These are phyloP conservation scores for Peromyscus leucopus DNA, from an alignment of 2,113 vertebrate species.

Conservation along the genomic window DNA sequence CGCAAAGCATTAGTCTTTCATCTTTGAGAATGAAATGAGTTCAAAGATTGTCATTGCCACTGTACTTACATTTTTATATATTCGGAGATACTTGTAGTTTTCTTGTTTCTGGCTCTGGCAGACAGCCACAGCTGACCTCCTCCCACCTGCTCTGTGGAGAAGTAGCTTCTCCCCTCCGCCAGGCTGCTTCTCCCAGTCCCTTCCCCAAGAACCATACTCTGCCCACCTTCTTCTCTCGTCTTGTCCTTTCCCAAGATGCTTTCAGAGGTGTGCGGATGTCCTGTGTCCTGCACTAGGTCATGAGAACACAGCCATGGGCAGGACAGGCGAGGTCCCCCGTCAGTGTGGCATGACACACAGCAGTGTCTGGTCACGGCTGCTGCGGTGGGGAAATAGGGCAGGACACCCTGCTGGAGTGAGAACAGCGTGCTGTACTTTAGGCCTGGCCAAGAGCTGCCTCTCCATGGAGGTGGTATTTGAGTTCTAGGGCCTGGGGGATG, in stretches of 20 bases:
- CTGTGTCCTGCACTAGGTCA: neutral
- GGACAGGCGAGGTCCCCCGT: neutral
- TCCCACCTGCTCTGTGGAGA: neutral
- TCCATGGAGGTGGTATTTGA: neutral
- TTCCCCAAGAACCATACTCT: neutral
- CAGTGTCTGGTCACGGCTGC: too few species aligned
- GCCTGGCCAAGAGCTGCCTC: neutral
- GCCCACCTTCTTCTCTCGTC: neutral
- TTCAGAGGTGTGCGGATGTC: neutral
- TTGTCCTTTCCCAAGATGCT: neutral
- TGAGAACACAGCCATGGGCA: neutral
- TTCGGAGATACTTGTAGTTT: neutral
- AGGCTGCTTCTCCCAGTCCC: neutral
- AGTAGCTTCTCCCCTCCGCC: neutral
- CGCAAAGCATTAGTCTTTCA: neutral
- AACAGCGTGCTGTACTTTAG: neutral
- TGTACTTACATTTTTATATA: too few species aligned
- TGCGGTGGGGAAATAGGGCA: neutral
- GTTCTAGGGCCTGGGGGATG: neutral
- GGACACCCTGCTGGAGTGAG: too few species aligned
- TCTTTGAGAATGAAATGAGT: neutral
- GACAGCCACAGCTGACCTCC: neutral
- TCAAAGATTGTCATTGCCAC: neutral
- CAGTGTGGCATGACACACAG: neutral
- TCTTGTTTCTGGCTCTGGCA: neutral